A percentile compares a stretch with the other conserved stretches of the same genome.
phyloP scores from a whole-genome alignment of 2,797 vertebrate genomes.

The Myotis vivesi region DNA sequence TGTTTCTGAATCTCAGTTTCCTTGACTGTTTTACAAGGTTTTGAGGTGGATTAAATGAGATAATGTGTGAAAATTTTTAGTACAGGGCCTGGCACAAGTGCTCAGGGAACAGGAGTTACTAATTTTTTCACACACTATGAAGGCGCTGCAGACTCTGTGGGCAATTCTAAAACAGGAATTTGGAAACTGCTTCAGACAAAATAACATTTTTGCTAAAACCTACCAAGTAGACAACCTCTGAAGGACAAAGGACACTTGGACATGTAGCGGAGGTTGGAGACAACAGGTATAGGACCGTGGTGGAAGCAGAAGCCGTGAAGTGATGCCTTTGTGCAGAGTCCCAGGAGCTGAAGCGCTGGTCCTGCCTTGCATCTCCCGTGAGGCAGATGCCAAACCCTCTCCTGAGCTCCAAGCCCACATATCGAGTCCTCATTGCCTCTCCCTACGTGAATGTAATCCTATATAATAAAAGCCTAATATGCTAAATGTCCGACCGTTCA shows the following conservation, averaged over 20 bases:
- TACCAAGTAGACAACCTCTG: background rate
- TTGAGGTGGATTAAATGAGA: background rate
- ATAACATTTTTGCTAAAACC: background rate
- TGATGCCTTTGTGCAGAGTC: background rate
- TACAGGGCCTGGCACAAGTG: background rate
- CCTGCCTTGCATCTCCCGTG: background rate
- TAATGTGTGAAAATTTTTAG: background rate
- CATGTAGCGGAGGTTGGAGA: background rate
- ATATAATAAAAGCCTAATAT: background rate
- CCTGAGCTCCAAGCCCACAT: background rate
- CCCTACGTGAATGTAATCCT: background rate
- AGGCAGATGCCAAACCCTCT: background rate
- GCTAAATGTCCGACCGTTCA: background rate
- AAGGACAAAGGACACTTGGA: background rate
- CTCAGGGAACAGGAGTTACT: background rate
- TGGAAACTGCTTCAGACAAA: background rate
- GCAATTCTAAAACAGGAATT: conserved; percentile 10
- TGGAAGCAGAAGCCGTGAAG: background rate
- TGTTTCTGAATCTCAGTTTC: background rate
- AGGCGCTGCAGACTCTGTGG: background rate
- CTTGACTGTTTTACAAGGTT: background rate
- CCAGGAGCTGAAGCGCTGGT: background rate
- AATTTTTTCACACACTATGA: conserved; percentile 23
- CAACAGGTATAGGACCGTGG: background rate
- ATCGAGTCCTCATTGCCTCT: background rate